Percentiles rank a stretch among this genome's conserved stretches.
phyloP scores from a whole-genome alignment of 1,140 invertebrate genomes.

The Maconellicoccus hirsutus region DNA sequence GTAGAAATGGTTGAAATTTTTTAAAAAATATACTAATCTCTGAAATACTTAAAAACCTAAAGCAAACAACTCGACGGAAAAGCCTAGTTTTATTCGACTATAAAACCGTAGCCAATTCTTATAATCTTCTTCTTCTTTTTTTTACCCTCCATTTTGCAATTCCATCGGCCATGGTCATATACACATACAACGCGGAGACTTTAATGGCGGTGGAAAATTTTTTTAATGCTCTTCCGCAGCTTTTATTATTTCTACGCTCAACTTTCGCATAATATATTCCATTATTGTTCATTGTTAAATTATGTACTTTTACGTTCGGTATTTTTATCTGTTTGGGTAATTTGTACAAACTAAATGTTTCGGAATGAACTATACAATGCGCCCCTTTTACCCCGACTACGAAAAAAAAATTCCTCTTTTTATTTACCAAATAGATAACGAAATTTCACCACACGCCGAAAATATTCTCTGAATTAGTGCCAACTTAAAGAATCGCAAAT shows the following conservation, averaged over 20 bases:
- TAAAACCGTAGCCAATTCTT: neutral
- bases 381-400: no score
- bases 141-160: neutral
- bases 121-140: neutral
- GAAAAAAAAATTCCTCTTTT: no score
- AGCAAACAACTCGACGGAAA: neutral
- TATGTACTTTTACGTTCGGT: neutral
- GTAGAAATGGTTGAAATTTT: neutral
- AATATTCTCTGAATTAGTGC: neutral
- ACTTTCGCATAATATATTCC: conserved; percentile 5
- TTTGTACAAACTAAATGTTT: neutral
- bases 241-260: conserved; percentile 9
- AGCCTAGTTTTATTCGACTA: neutral
- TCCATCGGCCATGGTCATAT: neutral
- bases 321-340: conserved; percentile 1
- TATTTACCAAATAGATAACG: no score
- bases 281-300: neutral
- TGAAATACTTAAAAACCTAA: neutral
- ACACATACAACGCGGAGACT: neutral
- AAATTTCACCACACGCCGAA: neutral
- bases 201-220: neutral
- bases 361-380: neutral
- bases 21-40: neutral
- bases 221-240: neutral
- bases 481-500: neutral